Conservation (phyloP, 2,113 vertebrate species). For the Rana temporaria region DNA sequence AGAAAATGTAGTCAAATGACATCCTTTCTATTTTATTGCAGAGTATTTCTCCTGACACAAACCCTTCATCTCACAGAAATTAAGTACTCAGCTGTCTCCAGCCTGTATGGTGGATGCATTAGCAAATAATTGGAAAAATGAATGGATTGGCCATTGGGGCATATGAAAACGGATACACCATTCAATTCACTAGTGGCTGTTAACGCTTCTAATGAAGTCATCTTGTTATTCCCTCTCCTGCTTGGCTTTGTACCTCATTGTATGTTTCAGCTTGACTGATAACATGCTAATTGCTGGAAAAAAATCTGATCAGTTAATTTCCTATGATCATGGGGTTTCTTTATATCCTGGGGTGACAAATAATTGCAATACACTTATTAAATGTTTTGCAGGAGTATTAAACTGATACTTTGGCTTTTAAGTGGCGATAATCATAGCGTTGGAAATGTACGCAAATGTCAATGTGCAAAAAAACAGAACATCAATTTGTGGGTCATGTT, state of each 20-base stretch:
- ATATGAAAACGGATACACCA: constrained; percentile 9
- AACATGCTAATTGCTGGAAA: constrained; percentile 39
- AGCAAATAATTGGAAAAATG: constrained; percentile 20
- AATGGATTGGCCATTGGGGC: constrained; percentile 17
- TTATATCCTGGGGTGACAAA: constrained; percentile 34
- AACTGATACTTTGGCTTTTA: constrained; percentile 1
- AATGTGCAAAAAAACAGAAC: neutral
- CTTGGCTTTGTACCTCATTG: constrained; percentile 6
- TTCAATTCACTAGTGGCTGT: constrained; percentile 14
- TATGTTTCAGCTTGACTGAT: constrained; percentile 31
- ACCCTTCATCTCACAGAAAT: neutral
- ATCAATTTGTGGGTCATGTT: no score
- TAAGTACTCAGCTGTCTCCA: neutral
- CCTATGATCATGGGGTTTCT: constrained; percentile 40
- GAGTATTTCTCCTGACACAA: neutral
- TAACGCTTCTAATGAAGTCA: constrained; percentile 9
- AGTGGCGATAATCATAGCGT: neutral
- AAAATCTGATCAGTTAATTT: constrained; percentile 28
- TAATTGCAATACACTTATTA: constrained; percentile 42
- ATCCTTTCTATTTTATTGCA: neutral
- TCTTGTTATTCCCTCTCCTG: constrained; percentile 29
- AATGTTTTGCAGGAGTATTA: constrained; percentile 16
- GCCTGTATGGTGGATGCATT: neutral
- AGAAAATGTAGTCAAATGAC: no score
- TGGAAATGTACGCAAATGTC: neutral